Evolutionary conservation across 1,140 invertebrate genomes (phyloP).

Genomic region (Trichogramma pretiosum): DNA sequence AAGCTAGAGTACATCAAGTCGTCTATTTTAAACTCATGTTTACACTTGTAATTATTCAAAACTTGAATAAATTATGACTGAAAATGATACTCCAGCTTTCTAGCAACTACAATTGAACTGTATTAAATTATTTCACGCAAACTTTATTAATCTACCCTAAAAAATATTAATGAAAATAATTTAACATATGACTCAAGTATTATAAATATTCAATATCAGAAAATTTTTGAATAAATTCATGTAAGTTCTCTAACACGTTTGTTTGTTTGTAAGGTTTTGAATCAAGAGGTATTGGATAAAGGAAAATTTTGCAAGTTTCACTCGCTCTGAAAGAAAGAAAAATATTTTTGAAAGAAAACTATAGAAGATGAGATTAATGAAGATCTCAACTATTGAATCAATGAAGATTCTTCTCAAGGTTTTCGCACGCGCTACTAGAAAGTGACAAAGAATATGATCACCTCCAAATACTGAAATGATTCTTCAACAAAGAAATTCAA

Average conservation of each 20-base stretch:
- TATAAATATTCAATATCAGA: too few relatives aligned
- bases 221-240: conserved; percentile 26
- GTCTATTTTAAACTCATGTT: conserved; percentile 3
- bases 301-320: conserved; percentile 47
- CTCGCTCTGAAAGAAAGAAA: conserved; percentile 36
- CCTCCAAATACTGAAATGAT: conserved; percentile 31
- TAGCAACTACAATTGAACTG: not conserved
- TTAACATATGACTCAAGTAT: too few relatives aligned
- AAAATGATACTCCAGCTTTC: conserved; percentile 17
- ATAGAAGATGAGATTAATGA: conserved; percentile 42
- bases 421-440: conserved; percentile 36
- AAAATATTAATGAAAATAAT: too few relatives aligned
- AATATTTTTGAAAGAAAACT: conserved; percentile 37
- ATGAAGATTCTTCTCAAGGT: conserved; percentile 37
- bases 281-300: conserved; percentile 50
- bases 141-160: too few relatives aligned
- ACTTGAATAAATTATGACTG: too few relatives aligned
- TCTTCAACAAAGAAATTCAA: conserved; percentile 34
- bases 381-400: conserved; percentile 39
- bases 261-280: conserved; percentile 50
- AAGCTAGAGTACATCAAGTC: conserved; percentile 41
- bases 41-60: conserved; percentile 2
- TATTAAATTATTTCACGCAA: too few relatives aligned
- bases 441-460: conserved; percentile 46
- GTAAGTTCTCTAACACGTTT: conserved; percentile 46